Percentiles rank a stretch among this genome's conserved stretches.
Conservation (phyloP, 2,797 vertebrate species). For the Nasua narica region DNA sequence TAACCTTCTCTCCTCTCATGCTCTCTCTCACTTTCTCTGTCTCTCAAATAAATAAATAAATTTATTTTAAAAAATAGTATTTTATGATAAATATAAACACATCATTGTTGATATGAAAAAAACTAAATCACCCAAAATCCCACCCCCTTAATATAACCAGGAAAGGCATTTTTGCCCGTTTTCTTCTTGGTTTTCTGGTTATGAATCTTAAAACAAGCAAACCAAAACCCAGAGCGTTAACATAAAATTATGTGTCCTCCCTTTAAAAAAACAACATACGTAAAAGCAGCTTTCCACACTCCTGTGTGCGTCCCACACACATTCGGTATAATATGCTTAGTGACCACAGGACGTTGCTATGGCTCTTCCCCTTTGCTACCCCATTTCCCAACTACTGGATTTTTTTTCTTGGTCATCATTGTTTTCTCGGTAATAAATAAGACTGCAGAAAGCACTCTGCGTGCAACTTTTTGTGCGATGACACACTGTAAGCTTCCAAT, state of each 20-base stretch:
- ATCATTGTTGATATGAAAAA: neutral
- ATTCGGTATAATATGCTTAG: rapidly evolving
- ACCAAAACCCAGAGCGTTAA: neutral
- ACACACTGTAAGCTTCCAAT: rapidly evolving
- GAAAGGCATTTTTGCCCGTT: neutral
- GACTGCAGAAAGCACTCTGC: neutral
- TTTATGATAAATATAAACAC: neutral
- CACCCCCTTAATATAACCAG: neutral
- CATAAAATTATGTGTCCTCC: neutral
- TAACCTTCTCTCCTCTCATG: too few relatives aligned
- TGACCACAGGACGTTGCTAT: neutral
- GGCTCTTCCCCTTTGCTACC: neutral
- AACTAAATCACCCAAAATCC: neutral
- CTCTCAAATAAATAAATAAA: too few relatives aligned
- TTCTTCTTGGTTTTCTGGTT: neutral
- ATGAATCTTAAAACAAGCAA: neutral
- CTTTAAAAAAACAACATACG: neutral
- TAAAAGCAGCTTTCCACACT: neutral
- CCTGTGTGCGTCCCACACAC: rapidly evolving
- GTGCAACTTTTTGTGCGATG: neutral
- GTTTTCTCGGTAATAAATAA: neutral
- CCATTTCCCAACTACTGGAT: neutral
- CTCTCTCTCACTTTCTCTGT: too few relatives aligned
- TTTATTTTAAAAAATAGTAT: neutral
- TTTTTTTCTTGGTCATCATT: neutral